Conservation (phyloP, 53 echinoderm and acorn worm species). For the Astropecten irregularis region DNA sequence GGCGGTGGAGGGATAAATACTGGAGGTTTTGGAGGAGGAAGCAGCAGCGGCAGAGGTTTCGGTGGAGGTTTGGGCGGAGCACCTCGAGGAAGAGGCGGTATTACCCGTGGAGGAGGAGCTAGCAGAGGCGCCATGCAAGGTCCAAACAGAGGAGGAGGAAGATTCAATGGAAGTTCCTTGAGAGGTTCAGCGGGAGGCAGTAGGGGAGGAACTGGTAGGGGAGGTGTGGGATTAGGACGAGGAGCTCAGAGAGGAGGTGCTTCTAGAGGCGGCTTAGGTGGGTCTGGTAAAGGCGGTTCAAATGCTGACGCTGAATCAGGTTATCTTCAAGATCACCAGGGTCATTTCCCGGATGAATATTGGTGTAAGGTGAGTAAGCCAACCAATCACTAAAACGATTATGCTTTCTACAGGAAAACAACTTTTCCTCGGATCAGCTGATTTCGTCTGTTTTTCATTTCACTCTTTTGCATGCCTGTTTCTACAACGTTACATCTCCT, state of each 20-base stretch:
- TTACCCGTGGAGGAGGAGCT: conserved; percentile 1
- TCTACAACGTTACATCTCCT: too few relatives aligned
- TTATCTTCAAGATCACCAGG: conserved; percentile 23
- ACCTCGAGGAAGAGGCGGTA: background rate
- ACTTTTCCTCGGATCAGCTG: too few relatives aligned
- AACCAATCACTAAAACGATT: too few relatives aligned
- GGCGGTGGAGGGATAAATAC: background rate
- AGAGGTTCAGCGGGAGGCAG: background rate
- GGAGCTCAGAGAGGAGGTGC: background rate
- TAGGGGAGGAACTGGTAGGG: background rate
- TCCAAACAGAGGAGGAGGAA: background rate
- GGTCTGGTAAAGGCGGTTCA: background rate
- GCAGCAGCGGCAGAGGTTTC: background rate
- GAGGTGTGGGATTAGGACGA: background rate
- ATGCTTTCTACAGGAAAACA: too few relatives aligned
- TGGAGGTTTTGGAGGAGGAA: background rate
- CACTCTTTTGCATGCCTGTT: too few relatives aligned
- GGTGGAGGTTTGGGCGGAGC: background rate
- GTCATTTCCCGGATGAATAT: conserved; percentile 32
- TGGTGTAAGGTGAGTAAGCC: conserved; percentile 50
- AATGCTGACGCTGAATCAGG: background rate
- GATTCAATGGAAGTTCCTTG: background rate
- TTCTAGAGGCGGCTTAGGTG: background rate
- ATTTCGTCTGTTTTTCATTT: too few relatives aligned
- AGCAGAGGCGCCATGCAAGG: background rate